Base-by-base conservation (phyloP, 2,113 vertebrate genomes). In the Oreochromis spilurus region DNA sequence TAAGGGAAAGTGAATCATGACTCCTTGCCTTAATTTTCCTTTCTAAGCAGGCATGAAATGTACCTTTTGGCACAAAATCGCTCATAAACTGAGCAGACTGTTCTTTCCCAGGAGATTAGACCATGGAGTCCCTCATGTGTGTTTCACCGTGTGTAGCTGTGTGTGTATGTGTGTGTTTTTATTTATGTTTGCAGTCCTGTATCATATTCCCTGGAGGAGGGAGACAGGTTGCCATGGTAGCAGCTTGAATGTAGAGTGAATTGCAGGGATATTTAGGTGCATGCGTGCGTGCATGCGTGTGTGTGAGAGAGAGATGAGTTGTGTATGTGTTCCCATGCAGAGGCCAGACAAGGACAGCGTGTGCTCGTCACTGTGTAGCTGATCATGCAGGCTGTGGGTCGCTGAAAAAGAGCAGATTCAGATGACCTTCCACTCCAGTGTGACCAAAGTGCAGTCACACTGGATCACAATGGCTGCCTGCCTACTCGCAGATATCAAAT, bases 221-320 rank as follows among this genome's bases (percentile, higher is more conserved):
- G 87, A 93, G 84, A 77, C 89, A 79, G 85, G 95, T 96, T 96
- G 91, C 94, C 93, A 96, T 95, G 91, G 94, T 89, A 95, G 93
- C 94, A 84, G 91, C 82, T 94, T 93, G 87, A 93, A 90, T 54
- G 77, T 87, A 90, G 82, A 79, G 12, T 62, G 85, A 77, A 92
- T 89, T 60, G 62, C 88, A 81, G 84, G 12, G 77, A 85, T 87
- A 43, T 82, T 78, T 75, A 78, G 83, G 79, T 57, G 80, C 26
- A 45, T 58, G 67, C 53, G 26, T 48, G 78, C 21, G 58, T 26
- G 54, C 14, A 0, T 0, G 62, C 1, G 45, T 43, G 83, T 53
- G 67, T 55, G 83, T 16, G 65, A 10, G 40, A 7, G 70, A 6
- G 53, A 24, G 11, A 55, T 9, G 53, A 77, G 53, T 70, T 31